Evolutionary conservation across 2,797 vertebrate genomes (phyloP).

Genomic region (Enteromius treurensis): DNA sequence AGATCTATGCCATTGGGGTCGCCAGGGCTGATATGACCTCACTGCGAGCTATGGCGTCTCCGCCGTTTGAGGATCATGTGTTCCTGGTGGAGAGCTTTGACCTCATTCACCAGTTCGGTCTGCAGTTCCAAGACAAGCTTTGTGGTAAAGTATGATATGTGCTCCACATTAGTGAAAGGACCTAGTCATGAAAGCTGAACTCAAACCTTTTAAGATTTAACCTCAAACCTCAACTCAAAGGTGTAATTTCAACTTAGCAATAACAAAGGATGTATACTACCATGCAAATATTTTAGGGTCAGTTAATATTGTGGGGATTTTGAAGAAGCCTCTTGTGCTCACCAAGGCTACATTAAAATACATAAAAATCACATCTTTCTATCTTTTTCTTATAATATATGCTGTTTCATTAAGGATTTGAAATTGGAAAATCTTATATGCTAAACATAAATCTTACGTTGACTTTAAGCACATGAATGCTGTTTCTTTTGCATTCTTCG

Average conservation of each 20-base stretch:
- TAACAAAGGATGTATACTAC: neutral
- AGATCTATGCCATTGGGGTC: conserved; percentile 94
- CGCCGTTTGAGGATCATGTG: conserved; percentile 91
- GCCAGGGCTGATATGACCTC: conserved; percentile 94
- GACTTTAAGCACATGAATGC: neutral
- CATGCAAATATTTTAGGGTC: neutral
- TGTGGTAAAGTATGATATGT: conserved; percentile 74
- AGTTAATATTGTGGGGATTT: neutral
- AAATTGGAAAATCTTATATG: neutral
- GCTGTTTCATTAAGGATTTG: neutral
- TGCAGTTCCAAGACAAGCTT: conserved; percentile 93
- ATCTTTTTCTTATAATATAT: neutral
- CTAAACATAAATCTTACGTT: neutral
- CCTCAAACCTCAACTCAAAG: conserved; percentile 17
- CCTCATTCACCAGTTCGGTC: conserved; percentile 92
- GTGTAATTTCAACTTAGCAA: neutral
- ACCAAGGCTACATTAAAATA: neutral
- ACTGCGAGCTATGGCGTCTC: conserved; percentile 92
- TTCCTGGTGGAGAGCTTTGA: conserved; percentile 96
- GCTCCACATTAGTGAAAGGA: neutral
- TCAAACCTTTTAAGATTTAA: too few species aligned
- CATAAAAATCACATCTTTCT: neutral
- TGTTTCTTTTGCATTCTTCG: neutral
- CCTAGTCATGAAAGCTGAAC: neutral
- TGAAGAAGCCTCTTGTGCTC: neutral